Evolutionary conservation across 2,113 vertebrate genomes (phyloP).

Genomic region (Amphiprion percula): DNA sequence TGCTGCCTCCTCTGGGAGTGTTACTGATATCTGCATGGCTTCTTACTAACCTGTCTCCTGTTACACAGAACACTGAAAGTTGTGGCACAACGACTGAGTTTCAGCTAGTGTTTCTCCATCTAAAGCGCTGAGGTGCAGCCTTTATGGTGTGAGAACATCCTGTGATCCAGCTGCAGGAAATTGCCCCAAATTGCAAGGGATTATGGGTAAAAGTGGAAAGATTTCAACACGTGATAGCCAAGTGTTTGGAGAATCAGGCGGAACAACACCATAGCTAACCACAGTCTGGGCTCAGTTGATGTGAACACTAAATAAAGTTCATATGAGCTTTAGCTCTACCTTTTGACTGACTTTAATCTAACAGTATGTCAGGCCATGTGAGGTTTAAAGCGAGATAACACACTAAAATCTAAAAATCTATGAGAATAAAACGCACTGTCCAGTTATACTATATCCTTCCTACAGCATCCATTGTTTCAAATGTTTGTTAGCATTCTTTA

Average conservation of each 20-base stretch:
- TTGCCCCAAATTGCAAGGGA: slow-evolving; percentile 10
- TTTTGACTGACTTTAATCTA: too few species aligned
- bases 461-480: not conserved
- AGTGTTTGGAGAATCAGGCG: not conserved
- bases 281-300: not conserved
- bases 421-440: too few species aligned
- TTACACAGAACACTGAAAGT: too few species aligned
- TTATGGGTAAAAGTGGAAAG: slow-evolving; percentile 1
- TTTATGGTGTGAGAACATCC: not conserved
- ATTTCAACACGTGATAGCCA: too few species aligned
- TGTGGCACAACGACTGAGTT: not conserved
- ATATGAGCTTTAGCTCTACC: too few species aligned
- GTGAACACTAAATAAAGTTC: not conserved
- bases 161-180: slow-evolving; percentile 4
- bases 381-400: too few species aligned
- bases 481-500: too few species aligned
- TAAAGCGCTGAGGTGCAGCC: not conserved
- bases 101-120: not conserved
- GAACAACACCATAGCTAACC: not conserved
- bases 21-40: too few species aligned
- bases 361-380: too few species aligned
- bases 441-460: not conserved
- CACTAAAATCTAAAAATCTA: too few species aligned
- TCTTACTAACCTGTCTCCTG: too few species aligned
- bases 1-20: too few species aligned